Evolutionary conservation across 2,113 vertebrate species (phyloP), one percentile per base, ranked within the genome.

Genomic region (Eira barbara): DNA sequence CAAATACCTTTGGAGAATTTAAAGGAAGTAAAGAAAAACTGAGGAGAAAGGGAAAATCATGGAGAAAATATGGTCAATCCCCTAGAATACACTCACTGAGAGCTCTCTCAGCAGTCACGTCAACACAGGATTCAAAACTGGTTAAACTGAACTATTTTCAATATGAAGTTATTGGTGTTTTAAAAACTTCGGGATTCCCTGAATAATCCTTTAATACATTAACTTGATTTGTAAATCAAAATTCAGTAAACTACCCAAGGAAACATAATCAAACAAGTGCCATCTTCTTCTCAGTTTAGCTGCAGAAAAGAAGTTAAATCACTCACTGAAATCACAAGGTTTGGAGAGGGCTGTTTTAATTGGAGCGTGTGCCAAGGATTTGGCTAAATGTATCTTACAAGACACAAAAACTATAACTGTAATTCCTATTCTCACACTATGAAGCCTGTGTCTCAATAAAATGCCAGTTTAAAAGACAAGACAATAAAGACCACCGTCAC

Each of bases 391-490:
- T 79, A 80, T 95, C 97, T 96, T 85, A 94, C 5, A 11, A 94
- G 83, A 90, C 74, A 92, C 45, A 96, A 36, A 90, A 95, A 84
- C 84, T 87, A 39, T 63, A 84, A 97, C 63, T 94, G 31, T 61
- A 81, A 95, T 73, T 95, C 74, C 87, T 90, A 92, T 57, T 91
- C 87, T 93, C 61, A 82, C 96, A 92, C 85, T 94, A 52, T 85
- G 92, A 96, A 82, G 84, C 0, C 94, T 96, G 79, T 91, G 88
- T 95, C 97, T 96, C 87, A 82, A 97, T 97, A 95, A 97, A 96
- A 97, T 93, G 94, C 49, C 94, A 91, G 76, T 91, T 97, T 96
- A 83, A 96, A 87, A 97, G 94, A 95, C 47, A 91, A 97, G 85
- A 96, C 91, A 93, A 52, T 87, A 82, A 97, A 89, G 95, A 89